Evolutionary conservation across 1,140 invertebrate genomes (phyloP).

Genomic region (Brachionus asplanchnoidis): DNA sequence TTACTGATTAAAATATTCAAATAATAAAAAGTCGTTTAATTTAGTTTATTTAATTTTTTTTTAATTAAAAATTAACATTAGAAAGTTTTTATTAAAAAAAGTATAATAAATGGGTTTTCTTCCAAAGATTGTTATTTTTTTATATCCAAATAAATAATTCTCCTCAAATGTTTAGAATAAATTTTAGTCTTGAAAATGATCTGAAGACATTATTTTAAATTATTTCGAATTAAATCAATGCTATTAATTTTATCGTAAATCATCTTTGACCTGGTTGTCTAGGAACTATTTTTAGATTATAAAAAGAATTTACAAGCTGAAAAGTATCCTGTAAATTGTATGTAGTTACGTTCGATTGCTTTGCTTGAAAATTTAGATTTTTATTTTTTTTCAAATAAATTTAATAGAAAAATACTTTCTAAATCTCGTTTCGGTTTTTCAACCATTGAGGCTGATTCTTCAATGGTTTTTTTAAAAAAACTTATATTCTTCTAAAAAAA

Average conservation of each 20-base stretch:
- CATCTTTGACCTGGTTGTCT: not conserved
- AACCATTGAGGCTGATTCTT: slow-evolving; percentile 26
- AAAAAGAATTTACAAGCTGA: slow-evolving; percentile 11
- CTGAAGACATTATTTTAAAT: too few species aligned
- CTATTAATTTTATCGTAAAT: not conserved
- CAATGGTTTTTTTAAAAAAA: slow-evolving; percentile 29
- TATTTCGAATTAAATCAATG: too few species aligned
- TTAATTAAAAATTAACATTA: too few species aligned
- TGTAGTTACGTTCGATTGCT: not conserved
- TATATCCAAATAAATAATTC: too few species aligned
- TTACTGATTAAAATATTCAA: too few species aligned
- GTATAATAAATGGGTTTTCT: too few species aligned
- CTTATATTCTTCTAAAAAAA: slow-evolving; percentile 33
- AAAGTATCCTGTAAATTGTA: slow-evolving; percentile 31
- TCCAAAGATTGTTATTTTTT: too few species aligned
- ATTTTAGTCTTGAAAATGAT: too few species aligned
- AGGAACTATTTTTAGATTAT: not conserved
- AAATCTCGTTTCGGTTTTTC: slow-evolving; percentile 25
- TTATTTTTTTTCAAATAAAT: not conserved
- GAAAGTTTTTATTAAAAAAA: too few species aligned
- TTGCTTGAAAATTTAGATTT: not conserved
- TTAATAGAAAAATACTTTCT: slow-evolving; percentile 2
- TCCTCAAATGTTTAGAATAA: too few species aligned
- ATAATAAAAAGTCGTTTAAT: too few species aligned
- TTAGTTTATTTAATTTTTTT: too few species aligned